Base-by-base conservation (phyloP, 1,140 invertebrate genomes). In the Brachystomella parvula region DNA sequence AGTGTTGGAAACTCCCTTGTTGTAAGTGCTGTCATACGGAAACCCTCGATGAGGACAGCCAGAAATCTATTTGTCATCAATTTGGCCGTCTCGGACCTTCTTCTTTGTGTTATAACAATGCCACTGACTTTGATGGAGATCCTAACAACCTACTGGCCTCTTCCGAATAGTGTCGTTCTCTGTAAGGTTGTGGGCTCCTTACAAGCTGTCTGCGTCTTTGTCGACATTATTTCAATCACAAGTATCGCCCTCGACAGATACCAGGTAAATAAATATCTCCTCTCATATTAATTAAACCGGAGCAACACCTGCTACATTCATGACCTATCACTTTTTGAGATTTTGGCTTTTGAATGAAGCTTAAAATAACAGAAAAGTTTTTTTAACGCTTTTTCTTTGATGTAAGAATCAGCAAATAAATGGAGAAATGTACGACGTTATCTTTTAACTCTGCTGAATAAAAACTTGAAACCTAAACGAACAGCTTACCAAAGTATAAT, bases 31-130 rank as follows among this genome's bases (percentile, higher is more conserved):
- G 88, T 88, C 19, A 83, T 87, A 26, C 79, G 87, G 61, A 92
- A 92, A 75, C 84, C 89, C 29, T 82, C 84, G 19, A 92, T 94
- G 89, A 78, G 89, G 32, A 92, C 90, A 30, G 87, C 89, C 9
- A 78, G 90, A 17, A 93, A 94, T 79, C 86, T 92, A 75, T 92
- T 93, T 77, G 92, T 94, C 65, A 84, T 92, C n/a, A 94, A 93
- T 78, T 92, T 71, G 90, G 70, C 70, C 1, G 60, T 71, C 3
- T 71, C 69, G 31, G 69, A 71, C 49, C 61, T 71, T 0, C 66
- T 67, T 3, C 80, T 93, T 19, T 93, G 90, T 76, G 81, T 89
- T 63, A 86, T 93, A 21, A 92, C 89, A 0, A 92, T 90, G 79
- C 90, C 91, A 15, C 81, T 93, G 58, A 92, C 90, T 24, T 77